Conservation (phyloP, 2,113 vertebrate species). For the Anguilla rostrata region DNA sequence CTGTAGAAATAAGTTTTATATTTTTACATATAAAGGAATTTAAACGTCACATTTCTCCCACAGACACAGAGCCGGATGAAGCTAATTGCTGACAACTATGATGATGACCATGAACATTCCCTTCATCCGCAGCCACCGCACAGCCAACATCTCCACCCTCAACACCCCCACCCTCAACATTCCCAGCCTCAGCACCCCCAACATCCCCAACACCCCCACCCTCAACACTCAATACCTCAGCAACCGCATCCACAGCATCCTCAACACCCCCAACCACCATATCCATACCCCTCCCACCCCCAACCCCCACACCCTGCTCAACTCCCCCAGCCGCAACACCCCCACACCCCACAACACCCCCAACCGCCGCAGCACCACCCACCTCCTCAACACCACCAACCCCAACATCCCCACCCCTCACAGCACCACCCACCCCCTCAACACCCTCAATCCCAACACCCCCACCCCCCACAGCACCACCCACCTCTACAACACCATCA, state of each 20-base stretch:
- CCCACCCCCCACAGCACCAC: slow-evolving; percentile 50
- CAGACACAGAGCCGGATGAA: slow-evolving; percentile 85
- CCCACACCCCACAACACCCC: slow-evolving; percentile 34
- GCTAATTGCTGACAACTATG: slow-evolving; percentile 80
- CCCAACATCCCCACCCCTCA: slow-evolving; percentile 50
- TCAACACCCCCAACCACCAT: slow-evolving; percentile 53
- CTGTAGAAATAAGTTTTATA: not conserved
- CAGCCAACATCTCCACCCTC: slow-evolving; percentile 48
- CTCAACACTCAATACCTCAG: slow-evolving; percentile 22
- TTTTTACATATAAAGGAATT: not conserved
- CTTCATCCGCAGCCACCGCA: slow-evolving; percentile 74
- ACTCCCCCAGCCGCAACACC: slow-evolving; percentile 38
- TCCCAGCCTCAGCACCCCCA: slow-evolving; percentile 32
- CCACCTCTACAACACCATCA: slow-evolving; percentile 52
- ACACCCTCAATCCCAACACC: slow-evolving; percentile 50
- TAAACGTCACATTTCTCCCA: slow-evolving; percentile 26
- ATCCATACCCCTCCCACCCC: slow-evolving; percentile 48
- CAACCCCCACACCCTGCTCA: slow-evolving; percentile 27
- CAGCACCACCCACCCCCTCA: slow-evolving; percentile 52
- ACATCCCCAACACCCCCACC: slow-evolving; percentile 21
- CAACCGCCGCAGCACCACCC: slow-evolving; percentile 39
- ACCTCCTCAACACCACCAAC: slow-evolving; percentile 24
- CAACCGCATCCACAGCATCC: slow-evolving; percentile 65
- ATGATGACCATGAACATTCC: slow-evolving; percentile 77
- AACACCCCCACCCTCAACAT: slow-evolving; percentile 74